A percentile compares a stretch with the other conserved stretches of the same genome.
These are phyloP conservation scores for Empis stercorea DNA, from an alignment of 2,888 invertebrate species.

Conservation along the genomic window DNA sequence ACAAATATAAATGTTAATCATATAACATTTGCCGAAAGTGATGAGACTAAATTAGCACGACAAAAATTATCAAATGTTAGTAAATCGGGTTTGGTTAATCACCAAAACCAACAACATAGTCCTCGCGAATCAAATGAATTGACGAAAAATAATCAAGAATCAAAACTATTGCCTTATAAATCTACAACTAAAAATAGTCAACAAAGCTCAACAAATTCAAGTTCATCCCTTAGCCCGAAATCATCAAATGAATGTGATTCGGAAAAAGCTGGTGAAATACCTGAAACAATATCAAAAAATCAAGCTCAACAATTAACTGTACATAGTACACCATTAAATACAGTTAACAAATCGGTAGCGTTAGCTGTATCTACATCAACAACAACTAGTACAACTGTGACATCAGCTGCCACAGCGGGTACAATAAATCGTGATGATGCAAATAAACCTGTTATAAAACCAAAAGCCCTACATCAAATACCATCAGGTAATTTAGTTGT, in stretches of 20 bases:
- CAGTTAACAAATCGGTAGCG: slow-evolving; percentile 34
- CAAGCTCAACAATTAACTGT: slow-evolving; percentile 39
- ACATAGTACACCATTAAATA: slow-evolving; percentile 41
- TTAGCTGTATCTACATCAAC: slow-evolving; percentile 25
- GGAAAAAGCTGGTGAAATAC: slow-evolving; percentile 21
- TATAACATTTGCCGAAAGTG: slow-evolving; percentile 44
- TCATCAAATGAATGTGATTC: slow-evolving; percentile 20
- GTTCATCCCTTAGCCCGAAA: slow-evolving; percentile 6
- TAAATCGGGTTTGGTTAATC: slow-evolving; percentile 13
- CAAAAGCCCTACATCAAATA: slow-evolving; percentile 32
- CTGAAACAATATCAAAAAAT: slow-evolving; percentile 25
- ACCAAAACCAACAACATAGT: slow-evolving; percentile 20
- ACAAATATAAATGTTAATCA: slow-evolving; percentile 41
- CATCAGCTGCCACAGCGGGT: background rate
- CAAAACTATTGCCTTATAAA: slow-evolving; percentile 80
- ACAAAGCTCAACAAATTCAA: slow-evolving; percentile 10
- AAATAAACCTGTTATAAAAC: slow-evolving; percentile 22
- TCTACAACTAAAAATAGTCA: slow-evolving; percentile 35
- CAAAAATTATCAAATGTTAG: slow-evolving; percentile 25
- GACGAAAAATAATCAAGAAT: slow-evolving; percentile 59
- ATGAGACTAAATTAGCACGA: slow-evolving; percentile 36
- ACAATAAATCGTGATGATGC: slow-evolving; percentile 7
- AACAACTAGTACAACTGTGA: slow-evolving; percentile 16
- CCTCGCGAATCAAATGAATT: slow-evolving; percentile 12
- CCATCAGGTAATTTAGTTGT: slow-evolving; percentile 28